phyloP scores from a whole-genome alignment of 2,797 vertebrate genomes.

The Molossus alvarezi region DNA sequence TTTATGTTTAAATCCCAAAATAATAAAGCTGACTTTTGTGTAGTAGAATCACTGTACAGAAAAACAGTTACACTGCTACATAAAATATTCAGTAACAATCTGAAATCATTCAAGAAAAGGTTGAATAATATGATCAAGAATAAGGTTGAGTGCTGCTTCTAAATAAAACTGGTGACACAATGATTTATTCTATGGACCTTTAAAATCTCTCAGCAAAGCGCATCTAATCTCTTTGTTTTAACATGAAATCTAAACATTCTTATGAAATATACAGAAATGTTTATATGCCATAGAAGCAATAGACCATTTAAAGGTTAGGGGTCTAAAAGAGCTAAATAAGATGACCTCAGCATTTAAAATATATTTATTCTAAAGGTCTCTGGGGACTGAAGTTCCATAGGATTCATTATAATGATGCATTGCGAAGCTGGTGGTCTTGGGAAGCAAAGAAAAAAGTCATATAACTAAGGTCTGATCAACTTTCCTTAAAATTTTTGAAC shows the following conservation, averaged over 20 bases:
- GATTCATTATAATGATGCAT: background rate
- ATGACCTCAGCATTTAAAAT: background rate
- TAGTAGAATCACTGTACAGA: background rate
- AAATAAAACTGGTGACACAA: constrained; percentile 36
- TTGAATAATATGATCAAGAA: constrained; percentile 28
- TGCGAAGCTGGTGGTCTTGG: background rate
- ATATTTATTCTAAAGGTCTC: constrained; percentile 14
- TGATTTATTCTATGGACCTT: constrained; percentile 55
- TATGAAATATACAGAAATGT: constrained; percentile 26
- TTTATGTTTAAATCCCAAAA: constrained; percentile 4
- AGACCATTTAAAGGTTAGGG: background rate
- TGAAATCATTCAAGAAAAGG: background rate
- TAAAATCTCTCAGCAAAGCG: constrained; percentile 44
- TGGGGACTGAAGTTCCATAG: background rate
- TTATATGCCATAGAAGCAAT: background rate
- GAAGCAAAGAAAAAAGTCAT: background rate
- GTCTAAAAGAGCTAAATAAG: background rate
- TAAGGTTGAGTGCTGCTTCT: background rate
- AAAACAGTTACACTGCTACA: background rate
- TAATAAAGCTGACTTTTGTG: background rate
- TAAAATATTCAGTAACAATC: constrained; percentile 40
- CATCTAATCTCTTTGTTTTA: background rate
- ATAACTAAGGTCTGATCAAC: background rate
- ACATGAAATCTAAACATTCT: constrained; percentile 30
- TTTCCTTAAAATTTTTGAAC: background rate